Evolutionary conservation across 2,113 vertebrate species (phyloP).

Genomic region (Oreochromis aureus): DNA sequence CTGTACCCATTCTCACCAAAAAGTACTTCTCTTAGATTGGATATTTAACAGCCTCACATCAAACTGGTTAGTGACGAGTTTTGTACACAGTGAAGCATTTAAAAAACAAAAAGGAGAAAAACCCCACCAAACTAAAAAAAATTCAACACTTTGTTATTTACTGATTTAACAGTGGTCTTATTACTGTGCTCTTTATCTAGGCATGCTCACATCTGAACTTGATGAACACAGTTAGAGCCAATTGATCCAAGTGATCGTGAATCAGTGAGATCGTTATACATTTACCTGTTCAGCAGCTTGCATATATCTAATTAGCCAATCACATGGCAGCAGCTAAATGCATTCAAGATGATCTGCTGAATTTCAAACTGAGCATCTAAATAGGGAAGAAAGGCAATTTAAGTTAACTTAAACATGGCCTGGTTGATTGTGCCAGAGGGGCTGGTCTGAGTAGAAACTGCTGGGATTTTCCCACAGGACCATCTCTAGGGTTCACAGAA

Average conservation of each 20-base stretch:
- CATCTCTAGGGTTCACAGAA: not conserved
- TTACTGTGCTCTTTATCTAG: not conserved
- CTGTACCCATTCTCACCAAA: not conserved
- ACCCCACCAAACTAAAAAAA: not conserved
- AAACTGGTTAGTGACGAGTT: not conserved
- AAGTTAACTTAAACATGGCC: not conserved
- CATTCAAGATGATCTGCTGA: not conserved
- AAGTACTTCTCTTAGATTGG: not conserved
- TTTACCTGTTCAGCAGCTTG: not conserved
- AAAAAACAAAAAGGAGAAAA: not conserved
- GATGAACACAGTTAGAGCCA: not conserved
- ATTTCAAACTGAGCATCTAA: not conserved
- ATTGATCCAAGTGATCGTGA: not conserved
- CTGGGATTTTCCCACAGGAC: not conserved
- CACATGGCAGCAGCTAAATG: not conserved
- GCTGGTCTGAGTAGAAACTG: not conserved
- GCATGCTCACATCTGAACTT: not conserved
- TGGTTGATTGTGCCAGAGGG: not conserved
- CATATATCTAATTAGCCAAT: not conserved
- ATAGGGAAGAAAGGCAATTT: not conserved
- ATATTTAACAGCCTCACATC: not conserved
- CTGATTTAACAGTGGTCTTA: not conserved
- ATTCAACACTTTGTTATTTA: not conserved
- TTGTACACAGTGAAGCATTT: not conserved
- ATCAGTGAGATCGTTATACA: not conserved